Percentiles rank a stretch among this genome's conserved stretches.
phyloP scores from a whole-genome alignment of 2,113 vertebrate genomes.

The Brachyhypopomus occidentalis region DNA sequence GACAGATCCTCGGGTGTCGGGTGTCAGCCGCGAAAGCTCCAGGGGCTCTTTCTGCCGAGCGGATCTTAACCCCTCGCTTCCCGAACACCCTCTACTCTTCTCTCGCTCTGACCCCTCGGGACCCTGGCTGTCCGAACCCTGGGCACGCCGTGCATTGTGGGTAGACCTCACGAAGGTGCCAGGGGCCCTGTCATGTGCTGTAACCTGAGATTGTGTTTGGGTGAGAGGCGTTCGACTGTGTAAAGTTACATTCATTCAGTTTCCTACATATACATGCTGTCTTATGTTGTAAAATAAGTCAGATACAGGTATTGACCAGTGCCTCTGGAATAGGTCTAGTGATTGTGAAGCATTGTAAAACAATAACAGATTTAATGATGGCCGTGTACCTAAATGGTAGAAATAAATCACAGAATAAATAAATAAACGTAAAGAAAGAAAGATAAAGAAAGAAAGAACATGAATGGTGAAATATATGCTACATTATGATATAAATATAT shows the following conservation, averaged over 20 bases:
- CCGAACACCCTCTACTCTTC: conserved; percentile 58
- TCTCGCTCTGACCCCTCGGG: conserved; percentile 56
- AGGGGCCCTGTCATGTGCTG: neutral
- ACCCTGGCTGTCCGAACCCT: conserved; percentile 68
- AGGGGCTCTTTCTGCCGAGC: conserved; percentile 52
- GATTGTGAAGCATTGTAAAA: neutral
- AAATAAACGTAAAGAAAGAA: too few species aligned
- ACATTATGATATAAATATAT: too few species aligned
- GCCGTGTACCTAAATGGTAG: neutral
- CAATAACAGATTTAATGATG: neutral
- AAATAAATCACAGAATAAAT: too few species aligned
- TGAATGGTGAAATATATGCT: too few species aligned
- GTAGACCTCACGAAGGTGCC: neutral
- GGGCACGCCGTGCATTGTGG: neutral
- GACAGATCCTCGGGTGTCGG: conserved; percentile 65
- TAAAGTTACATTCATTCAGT: neutral
- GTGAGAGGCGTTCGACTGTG: neutral
- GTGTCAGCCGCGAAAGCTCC: conserved; percentile 68
- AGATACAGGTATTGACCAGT: too few species aligned
- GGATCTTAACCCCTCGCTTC: conserved; percentile 66
- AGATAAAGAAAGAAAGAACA: too few species aligned
- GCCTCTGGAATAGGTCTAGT: neutral
- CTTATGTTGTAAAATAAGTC: too few species aligned
- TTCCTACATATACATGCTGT: too few species aligned
- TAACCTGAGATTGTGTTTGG: neutral